Base-by-base conservation (phyloP, 2,888 invertebrate species). In the Tetragonula carbonaria region DNA sequence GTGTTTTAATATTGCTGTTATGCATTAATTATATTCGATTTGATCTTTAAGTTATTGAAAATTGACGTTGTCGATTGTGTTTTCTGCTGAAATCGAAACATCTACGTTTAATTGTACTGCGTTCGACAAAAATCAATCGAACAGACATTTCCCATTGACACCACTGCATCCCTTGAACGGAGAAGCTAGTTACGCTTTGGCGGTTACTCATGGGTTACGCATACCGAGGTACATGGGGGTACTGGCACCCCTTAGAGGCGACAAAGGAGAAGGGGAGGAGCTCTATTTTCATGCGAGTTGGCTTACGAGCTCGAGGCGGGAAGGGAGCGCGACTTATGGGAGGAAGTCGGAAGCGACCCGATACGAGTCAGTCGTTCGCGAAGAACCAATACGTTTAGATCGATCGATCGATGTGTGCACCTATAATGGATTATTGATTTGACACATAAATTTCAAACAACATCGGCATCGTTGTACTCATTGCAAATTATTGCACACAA, bases 281-380 rank as follows among this genome's bases (percentile, higher is more conserved):
- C 83, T 77, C 71, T 82, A 82, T 87, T 90, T 90, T 90, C 88
- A 88, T 87, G 65, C 75, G 89, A 92, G 88, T 91, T 92, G 91
- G 91, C 91, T 92, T 92, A 87, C 86, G 87, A 82, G 78, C 86
- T 66, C 78, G 81, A 86, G 81, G 88, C 91, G 92, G 92, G 88
- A 88, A 91, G 86, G 86, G 85, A 75, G 80, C 65, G 72, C 86
- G 82, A 90, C 90, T 89, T 86, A 80, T 78, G 89, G 87, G 91
- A 87, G 86, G 90, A 93, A 93, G 92, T 93, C 93, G 93, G 89
- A 92, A 91, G 91, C 90, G 80, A 84, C 88, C 70, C 82, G 85
- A 82, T 85, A 72, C 83, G 80, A 88, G 90, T 87, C 92, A 91
- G 91, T 92, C 88, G 89, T 70, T 72, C 82, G 84, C 80, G 77